Conservation (phyloP, 2,888 invertebrate genomes). For the Molorchus minor region DNA sequence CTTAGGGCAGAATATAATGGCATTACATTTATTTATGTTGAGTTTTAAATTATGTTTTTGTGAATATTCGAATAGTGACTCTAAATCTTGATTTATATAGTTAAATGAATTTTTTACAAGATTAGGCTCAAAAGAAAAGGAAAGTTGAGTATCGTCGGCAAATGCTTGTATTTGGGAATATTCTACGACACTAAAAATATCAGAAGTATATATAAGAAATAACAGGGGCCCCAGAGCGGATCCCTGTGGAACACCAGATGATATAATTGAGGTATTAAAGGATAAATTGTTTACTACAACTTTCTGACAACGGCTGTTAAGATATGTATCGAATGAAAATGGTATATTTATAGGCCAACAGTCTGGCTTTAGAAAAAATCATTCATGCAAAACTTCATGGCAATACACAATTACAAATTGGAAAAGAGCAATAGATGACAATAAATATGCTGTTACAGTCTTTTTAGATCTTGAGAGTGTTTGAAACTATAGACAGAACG, state of each 20-base stretch:
- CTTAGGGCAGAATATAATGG: neutral
- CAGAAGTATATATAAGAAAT: conserved; percentile 4
- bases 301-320: conserved; percentile 5
- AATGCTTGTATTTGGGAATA: neutral
- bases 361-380: too few relatives aligned
- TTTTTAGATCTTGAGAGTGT: too few relatives aligned
- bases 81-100: conserved; percentile 6
- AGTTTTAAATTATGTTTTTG: neutral
- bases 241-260: conserved; percentile 6
- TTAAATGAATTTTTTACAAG: neutral
- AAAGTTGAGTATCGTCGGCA: conserved; percentile 15
- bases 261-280: neutral
- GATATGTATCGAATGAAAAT: too few relatives aligned
- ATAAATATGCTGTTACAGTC: too few relatives aligned
- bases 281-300: neutral
- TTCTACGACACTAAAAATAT: neutral
- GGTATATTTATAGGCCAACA: too few relatives aligned
- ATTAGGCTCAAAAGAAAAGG: neutral
- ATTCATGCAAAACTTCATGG: too few relatives aligned
- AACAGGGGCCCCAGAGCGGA: conserved; percentile 2
- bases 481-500: too few relatives aligned
- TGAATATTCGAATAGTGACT: neutral
- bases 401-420: too few relatives aligned
- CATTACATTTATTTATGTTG: neutral
- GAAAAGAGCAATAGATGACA: too few relatives aligned